Evolutionary conservation across 2,888 invertebrate genomes (phyloP), one percentile per base, ranked within the genome.

Genomic region (Seira sanloemensis): DNA sequence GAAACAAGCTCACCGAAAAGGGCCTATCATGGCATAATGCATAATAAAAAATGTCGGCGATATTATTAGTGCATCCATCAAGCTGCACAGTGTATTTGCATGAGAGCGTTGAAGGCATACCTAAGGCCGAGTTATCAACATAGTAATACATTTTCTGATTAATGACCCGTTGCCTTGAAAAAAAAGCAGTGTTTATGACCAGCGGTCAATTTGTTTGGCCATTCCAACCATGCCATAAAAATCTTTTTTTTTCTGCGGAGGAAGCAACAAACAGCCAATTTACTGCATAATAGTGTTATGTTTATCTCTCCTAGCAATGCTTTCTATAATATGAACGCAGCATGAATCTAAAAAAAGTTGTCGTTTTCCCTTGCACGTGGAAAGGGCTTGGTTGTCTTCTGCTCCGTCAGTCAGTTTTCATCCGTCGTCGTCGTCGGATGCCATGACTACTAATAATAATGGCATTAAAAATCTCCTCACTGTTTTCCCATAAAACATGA

Each of bases 201-300:
- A 81, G 81, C 81, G 81, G 81, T 81, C 81, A 81, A 81, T 81
- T 81, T 81, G 81, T 81, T 81, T 81, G 81, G 65, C 75, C 81
- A 81, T 81, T 81, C 65, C 65, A 81, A 81, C 75, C 69, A 81
- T 75, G 75, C 75, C 81, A 71, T 81, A 81, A 81, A 80, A 81
- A 25, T 68, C 69, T 81, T 62, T 16, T n/a, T n/a, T n/a, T n/a
- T n/a, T n/a, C n/a, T 81, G 75, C 71, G 62, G 69, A 76, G 67
- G 68, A 69, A 81, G 75, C 74, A 75, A 21, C 75, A 75, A n/a
- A 74, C 80, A 68, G 68, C 50, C 27, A 68, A 25, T 66, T 9
- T 25, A 24, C 24, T 37, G 54, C 72, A 23, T 23, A 9, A 23
- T 62, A 25, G 4, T 19, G 18, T 58, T 58, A 62, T 65, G 65